These are phyloP conservation scores for Malurus elegans DNA, from an alignment of 2,113 vertebrate genomes.

Conservation along the genomic window DNA sequence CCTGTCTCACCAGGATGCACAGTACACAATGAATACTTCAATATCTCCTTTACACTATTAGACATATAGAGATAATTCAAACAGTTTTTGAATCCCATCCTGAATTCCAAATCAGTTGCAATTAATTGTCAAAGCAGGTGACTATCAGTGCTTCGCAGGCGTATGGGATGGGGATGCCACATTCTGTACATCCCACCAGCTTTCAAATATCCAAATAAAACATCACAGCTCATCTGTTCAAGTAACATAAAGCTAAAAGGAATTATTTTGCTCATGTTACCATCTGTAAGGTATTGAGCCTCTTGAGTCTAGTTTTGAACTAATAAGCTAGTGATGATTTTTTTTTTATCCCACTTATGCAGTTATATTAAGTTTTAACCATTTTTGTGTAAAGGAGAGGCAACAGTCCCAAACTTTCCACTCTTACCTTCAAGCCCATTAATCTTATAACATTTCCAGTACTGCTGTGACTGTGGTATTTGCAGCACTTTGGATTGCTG, in stretches of 20 bases:
- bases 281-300: accelerated
- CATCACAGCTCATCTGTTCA: not conserved
- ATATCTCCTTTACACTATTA: not conserved
- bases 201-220: not conserved
- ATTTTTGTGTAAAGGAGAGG: not conserved
- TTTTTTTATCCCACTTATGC: not conserved
- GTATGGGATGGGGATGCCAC: not conserved
- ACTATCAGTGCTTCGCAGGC: not conserved
- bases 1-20: not conserved
- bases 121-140: not conserved
- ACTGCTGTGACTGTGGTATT: not conserved
- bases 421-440: not conserved
- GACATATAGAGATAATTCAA: not conserved
- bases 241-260: not conserved
- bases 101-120: not conserved
- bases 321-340: not conserved
- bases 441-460: not conserved
- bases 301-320: not conserved
- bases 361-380: not conserved
- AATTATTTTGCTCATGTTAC: not conserved
- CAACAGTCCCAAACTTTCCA: not conserved
- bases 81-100: not conserved
- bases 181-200: not conserved
- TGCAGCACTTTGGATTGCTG: not conserved
- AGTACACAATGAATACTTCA: not conserved